Conservation (phyloP, 2,113 vertebrate genomes). For the Ranitomeya variabilis region DNA sequence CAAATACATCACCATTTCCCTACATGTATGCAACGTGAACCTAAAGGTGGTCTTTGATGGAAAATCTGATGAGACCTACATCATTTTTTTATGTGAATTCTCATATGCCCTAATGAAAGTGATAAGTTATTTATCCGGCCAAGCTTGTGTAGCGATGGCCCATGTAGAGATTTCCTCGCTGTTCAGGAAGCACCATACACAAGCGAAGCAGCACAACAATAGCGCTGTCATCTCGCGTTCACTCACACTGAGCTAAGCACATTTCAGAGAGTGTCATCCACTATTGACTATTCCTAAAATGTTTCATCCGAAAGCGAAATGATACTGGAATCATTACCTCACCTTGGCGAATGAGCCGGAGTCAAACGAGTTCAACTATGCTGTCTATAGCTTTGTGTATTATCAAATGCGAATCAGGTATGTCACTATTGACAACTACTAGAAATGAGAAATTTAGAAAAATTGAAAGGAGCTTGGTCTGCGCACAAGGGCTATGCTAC, state of each 20-base stretch:
- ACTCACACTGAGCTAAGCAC: slow-evolving; percentile 53
- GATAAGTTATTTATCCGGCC: background rate
- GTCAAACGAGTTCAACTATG: slow-evolving; percentile 1
- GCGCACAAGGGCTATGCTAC: too few species aligned
- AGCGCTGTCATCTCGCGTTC: slow-evolving; percentile 46
- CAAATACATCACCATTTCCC: background rate
- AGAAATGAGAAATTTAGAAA: too few species aligned
- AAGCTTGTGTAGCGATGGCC: background rate
- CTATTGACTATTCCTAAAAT: slow-evolving; percentile 33
- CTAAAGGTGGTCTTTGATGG: background rate
- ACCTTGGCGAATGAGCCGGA: background rate
- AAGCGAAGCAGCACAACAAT: slow-evolving; percentile 46
- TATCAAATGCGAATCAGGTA: too few species aligned
- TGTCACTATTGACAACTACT: too few species aligned
- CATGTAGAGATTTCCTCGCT: slow-evolving; percentile 25
- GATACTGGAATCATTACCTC: slow-evolving; percentile 17
- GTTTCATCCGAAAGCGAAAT: slow-evolving; percentile 17
- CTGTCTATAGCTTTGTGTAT: background rate
- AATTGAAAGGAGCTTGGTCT: too few species aligned
- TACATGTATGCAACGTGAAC: background rate
- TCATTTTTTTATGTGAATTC: background rate
- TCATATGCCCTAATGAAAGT: background rate
- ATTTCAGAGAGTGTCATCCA: slow-evolving; percentile 20
- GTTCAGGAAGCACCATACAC: slow-evolving; percentile 41
- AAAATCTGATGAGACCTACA: background rate